These are phyloP conservation scores for Pipa parva DNA, from an alignment of 2,113 vertebrate species.

Conservation along the genomic window DNA sequence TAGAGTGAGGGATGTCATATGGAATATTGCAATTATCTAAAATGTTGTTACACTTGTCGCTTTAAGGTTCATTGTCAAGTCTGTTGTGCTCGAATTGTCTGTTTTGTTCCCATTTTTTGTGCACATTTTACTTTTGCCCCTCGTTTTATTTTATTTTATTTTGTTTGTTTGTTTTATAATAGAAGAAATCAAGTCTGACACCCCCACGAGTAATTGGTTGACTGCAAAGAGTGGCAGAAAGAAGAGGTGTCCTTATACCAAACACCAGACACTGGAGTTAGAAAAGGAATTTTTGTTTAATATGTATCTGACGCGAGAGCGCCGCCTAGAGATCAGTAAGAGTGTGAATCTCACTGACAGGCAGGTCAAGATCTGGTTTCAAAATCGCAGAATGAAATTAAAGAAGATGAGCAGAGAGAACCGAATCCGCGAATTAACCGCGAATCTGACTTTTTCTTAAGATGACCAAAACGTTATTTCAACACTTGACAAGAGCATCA, in stretches of 20 bases:
- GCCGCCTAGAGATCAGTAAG: constrained; percentile 99
- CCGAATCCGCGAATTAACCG: constrained; percentile 97
- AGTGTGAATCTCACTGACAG: constrained; percentile 98
- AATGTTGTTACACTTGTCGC: not conserved
- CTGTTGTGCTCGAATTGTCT: not conserved
- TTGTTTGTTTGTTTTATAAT: constrained; percentile 64
- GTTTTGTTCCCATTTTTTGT: constrained; percentile 31
- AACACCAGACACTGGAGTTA: constrained; percentile 99
- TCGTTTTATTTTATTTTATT: constrained; percentile 45
- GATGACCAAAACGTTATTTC: constrained; percentile 54
- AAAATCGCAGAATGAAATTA: constrained; percentile 99
- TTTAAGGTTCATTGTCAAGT: constrained; percentile 39
- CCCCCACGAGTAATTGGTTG: constrained; percentile 94
- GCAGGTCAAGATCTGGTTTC: constrained; percentile 99
- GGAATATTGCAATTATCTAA: too few species aligned
- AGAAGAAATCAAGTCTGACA: constrained; percentile 87
- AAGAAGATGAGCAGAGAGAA: constrained; percentile 99
- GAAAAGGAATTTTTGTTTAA: constrained; percentile 99
- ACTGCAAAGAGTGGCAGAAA: constrained; percentile 97
- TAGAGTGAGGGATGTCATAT: too few species aligned
- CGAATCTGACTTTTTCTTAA: constrained; percentile 98
- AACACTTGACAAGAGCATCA: constrained; percentile 55
- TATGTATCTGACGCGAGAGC: constrained; percentile 99
- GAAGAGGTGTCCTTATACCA: constrained; percentile 98
- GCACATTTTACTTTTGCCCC: not conserved